Percentiles rank a stretch among this genome's conserved stretches.
Evolutionary conservation across 2,113 vertebrate genomes (phyloP).

Genomic region (Capreolus pygargus): DNA sequence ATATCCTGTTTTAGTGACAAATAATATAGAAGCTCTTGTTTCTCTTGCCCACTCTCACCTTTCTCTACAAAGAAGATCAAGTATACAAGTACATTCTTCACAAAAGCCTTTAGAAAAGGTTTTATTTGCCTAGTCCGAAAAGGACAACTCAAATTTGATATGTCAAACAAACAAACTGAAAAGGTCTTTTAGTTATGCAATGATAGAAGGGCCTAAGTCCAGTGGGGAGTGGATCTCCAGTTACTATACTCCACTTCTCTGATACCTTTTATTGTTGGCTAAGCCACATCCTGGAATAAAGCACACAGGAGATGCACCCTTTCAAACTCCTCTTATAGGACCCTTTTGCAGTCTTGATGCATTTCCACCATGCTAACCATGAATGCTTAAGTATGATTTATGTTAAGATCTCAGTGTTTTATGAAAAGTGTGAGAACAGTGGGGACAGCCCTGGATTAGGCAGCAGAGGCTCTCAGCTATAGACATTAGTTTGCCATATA

Average conservation of each 20-base stretch:
- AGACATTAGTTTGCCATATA: background rate
- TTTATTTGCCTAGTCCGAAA: constrained; percentile 59
- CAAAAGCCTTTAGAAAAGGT: constrained; percentile 61
- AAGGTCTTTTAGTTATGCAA: constrained; percentile 71
- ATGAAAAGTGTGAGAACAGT: background rate
- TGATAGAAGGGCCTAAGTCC: constrained; percentile 66
- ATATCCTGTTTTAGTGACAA: constrained; percentile 29
- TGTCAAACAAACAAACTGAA: constrained; percentile 69
- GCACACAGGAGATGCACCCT: background rate
- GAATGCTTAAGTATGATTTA: background rate
- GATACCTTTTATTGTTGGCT: constrained; percentile 50
- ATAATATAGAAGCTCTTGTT: constrained; percentile 44
- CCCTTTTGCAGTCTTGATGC: background rate
- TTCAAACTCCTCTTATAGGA: constrained; percentile 18
- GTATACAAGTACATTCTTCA: constrained; percentile 52
- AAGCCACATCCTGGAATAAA: constrained; percentile 54
- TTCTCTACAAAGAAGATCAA: constrained; percentile 62
- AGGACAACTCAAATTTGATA: constrained; percentile 70
- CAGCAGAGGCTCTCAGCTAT: background rate
- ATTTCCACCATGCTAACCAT: background rate
- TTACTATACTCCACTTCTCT: constrained; percentile 24
- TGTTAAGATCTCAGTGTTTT: constrained; percentile 14
- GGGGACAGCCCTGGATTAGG: background rate
- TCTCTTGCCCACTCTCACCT: constrained; percentile 47
- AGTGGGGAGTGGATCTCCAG: constrained; percentile 47